These are phyloP conservation scores for Aelia acuminata DNA, from an alignment of 2,888 invertebrate species.

Conservation along the genomic window DNA sequence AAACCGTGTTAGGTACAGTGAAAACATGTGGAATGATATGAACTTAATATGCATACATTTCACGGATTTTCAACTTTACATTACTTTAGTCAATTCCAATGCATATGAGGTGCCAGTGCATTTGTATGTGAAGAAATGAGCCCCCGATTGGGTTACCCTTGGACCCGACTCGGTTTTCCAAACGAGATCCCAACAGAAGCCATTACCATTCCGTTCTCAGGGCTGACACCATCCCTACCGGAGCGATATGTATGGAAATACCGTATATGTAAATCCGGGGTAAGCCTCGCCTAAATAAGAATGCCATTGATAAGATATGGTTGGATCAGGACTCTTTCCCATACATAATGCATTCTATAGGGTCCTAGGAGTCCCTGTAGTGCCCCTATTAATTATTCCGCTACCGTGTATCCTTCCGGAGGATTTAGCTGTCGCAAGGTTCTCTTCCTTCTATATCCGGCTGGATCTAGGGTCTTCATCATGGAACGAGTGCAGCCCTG, in stretches of 20 bases:
- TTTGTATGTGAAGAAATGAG: constrained; percentile 7
- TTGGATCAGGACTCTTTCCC: constrained; percentile 5
- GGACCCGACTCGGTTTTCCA: background rate
- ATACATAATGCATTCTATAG: constrained; percentile 34
- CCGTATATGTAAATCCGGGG: constrained; percentile 7
- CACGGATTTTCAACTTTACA: background rate
- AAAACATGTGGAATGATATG: too few species aligned
- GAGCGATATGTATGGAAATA: constrained; percentile 29
- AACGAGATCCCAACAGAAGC: background rate
- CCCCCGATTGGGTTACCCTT: background rate
- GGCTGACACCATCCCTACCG: constrained; percentile 15
- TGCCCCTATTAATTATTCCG: background rate
- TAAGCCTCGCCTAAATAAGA: constrained; percentile 33
- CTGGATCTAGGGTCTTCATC: background rate
- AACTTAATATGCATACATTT: too few species aligned
- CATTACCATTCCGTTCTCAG: constrained; percentile 30
- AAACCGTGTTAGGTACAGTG: too few species aligned
- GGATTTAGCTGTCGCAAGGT: background rate
- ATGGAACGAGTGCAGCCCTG: background rate
- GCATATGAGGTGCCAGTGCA: background rate
- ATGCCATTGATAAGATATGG: constrained; percentile 42
- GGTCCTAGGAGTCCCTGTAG: background rate
- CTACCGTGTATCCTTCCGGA: constrained; percentile 35
- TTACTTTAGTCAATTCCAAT: background rate
- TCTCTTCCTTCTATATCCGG: constrained; percentile 6